Base-by-base conservation (phyloP, 2,113 vertebrate species). In the Tenrec ecaudatus region DNA sequence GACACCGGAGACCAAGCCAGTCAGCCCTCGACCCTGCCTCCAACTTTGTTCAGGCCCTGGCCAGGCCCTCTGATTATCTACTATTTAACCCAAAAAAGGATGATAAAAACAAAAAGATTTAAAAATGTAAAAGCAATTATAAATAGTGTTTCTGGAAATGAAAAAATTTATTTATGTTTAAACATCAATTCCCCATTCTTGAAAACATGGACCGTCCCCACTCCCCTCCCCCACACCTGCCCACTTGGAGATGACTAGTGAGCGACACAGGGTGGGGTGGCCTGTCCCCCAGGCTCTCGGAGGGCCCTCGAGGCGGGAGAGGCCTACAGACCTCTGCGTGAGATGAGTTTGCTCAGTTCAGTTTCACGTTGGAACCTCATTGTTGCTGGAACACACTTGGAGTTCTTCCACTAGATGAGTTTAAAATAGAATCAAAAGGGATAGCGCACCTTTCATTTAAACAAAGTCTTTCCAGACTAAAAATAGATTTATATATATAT, bases 361-460 rank as follows among this genome's bases (percentile, higher is more conserved):
- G 96, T 96, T 98, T 96, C 95, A 89, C 84, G 96, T 96, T 97
- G 97, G 71, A 94, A 94, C 95, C 96, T 96, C 90, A 95, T 84
- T 98, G 96, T 92, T 96, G 89, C 64, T 95, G 94, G 94, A 96
- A 96, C 69, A 94, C 94, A 98, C 96, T 97, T 97, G 97, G 91
- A 98, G 93, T 96, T 98, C 93, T 83, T 90, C 81, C 95, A 94
- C 95, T 82, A 97, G 97, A 80, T 57, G 93, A 96, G 96, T 98
- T 98, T 96, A 96, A 97, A 57, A 97, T 97, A 97, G 96, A 98
- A 97, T 98, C 97, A 97, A 98, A 98, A 98, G 98, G 98, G 98
- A 98, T 98, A 98, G 98, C 97, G 98, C 98, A 98, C 98, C 98
- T 98, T 98, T 98, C 98, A 98, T 98, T 98, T 98, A 98, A 98